Percentiles rank a stretch among this genome's conserved stretches.
Evolutionary conservation across 1,140 invertebrate genomes (phyloP).

Genomic region (Trachymyrmex septentrionalis): DNA sequence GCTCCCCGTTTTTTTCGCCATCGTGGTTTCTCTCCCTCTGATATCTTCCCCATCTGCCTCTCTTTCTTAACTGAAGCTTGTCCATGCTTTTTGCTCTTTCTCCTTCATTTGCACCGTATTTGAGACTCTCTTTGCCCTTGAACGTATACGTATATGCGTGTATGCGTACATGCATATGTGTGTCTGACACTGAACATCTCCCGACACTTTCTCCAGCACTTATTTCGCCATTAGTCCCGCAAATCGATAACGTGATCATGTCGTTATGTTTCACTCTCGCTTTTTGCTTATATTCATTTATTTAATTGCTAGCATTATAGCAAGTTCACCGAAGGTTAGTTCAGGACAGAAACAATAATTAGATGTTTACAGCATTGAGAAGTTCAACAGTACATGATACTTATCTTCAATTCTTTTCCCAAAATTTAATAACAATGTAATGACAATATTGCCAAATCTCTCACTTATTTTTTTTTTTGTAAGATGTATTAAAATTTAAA

Average conservation of each 20-base stretch:
- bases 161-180: background rate
- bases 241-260: background rate
- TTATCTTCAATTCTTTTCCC: background rate
- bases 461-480: no score
- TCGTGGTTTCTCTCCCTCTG: constrained; percentile 25
- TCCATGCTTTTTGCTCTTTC: background rate
- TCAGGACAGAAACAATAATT: background rate
- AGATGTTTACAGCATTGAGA: background rate
- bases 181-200: background rate
- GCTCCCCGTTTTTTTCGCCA: constrained; percentile 39
- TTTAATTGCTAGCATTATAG: background rate
- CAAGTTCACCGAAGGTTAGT: background rate
- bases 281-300: constrained; percentile 19
- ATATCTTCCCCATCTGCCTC: constrained; percentile 10
- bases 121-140: constrained; percentile 22
- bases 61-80: background rate
- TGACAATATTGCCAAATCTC: no score
- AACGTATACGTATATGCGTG: background rate
- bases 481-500: no score
- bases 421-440: no score
- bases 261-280: background rate
- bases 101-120: constrained; percentile 17
- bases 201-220: constrained; percentile 15
- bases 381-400: background rate
- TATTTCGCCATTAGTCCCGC: background rate